Conservation (phyloP, 92 coral and sea anemone genomes). For the Umimayanthus chanpuru region DNA sequence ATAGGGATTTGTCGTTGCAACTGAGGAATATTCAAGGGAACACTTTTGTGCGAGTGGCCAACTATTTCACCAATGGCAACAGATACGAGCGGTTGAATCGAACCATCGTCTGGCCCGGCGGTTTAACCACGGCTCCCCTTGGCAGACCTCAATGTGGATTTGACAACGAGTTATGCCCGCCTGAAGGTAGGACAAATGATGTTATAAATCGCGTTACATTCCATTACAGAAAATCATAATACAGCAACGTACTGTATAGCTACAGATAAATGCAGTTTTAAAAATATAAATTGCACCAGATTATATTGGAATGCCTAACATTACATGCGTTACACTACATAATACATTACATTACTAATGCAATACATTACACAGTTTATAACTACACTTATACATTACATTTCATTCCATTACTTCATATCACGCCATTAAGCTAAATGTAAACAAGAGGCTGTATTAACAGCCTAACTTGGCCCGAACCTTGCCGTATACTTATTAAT, state of each 20-base stretch:
- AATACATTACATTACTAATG: too few species aligned
- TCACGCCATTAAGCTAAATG: too few species aligned
- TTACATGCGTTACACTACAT: too few species aligned
- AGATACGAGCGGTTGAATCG: constrained; percentile 40
- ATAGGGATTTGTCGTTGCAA: constrained; percentile 60
- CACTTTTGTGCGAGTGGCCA: constrained; percentile 47
- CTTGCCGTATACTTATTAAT: too few species aligned
- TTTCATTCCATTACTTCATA: too few species aligned
- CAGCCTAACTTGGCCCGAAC: too few species aligned
- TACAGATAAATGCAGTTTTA: neutral
- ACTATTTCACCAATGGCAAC: constrained; percentile 44
- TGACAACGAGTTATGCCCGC: constrained; percentile 64
- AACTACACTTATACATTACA: too few species aligned
- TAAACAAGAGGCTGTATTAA: too few species aligned
- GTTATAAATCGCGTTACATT: too few species aligned
- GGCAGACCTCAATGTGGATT: constrained; percentile 86
- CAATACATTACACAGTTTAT: too few species aligned
- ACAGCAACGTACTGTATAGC: neutral
- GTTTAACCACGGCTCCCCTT: constrained; percentile 56
- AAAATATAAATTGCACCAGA: neutral
- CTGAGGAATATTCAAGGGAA: constrained; percentile 60
- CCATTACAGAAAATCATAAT: neutral
- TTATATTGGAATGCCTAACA: too few species aligned
- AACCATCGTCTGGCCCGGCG: constrained; percentile 75
- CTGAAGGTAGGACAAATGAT: constrained; percentile 49